Conservation (phyloP, 2,888 invertebrate genomes). For the Erebia ligea region DNA sequence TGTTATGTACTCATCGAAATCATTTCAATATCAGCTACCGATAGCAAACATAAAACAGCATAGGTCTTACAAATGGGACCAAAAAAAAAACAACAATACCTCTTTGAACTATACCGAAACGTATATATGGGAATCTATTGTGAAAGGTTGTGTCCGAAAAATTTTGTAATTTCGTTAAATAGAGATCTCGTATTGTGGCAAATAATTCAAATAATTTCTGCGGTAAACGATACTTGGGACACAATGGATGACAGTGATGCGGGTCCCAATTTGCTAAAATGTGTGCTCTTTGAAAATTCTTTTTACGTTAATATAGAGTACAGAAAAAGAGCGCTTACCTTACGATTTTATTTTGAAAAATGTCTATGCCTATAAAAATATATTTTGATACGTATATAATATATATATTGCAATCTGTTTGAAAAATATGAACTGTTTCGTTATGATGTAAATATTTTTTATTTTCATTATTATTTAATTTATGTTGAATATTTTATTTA, state of each 20-base stretch:
- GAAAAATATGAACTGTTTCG: background rate
- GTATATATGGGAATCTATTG: conserved; percentile 50
- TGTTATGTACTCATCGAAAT: background rate
- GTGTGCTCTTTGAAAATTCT: conserved; percentile 29
- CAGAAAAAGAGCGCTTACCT: background rate
- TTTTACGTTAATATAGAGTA: conserved; percentile 21
- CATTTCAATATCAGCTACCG: conserved; percentile 25
- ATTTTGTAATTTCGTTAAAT: conserved; percentile 77
- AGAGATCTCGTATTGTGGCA: conserved; percentile 73
- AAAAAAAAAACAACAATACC: conserved; percentile 31
- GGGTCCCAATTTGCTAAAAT: conserved; percentile 49
- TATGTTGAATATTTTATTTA: no score
- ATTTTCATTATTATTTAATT: no score
- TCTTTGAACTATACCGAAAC: conserved; percentile 61
- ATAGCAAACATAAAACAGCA: conserved; percentile 24
- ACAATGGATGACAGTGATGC: conserved; percentile 74
- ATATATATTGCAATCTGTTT: background rate
- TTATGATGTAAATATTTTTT: no score
- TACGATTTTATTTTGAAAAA: background rate
- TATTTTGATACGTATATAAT: background rate
- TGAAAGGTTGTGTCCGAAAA: conserved; percentile 53
- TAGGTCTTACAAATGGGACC: conserved; percentile 25
- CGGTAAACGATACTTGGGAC: conserved; percentile 76
- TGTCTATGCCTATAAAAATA: background rate
- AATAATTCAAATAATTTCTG: conserved; percentile 81